Percentiles rank a stretch among this genome's conserved stretches.
phyloP scores from a whole-genome alignment of 2,888 invertebrate species.

The Gortyna flavago region DNA sequence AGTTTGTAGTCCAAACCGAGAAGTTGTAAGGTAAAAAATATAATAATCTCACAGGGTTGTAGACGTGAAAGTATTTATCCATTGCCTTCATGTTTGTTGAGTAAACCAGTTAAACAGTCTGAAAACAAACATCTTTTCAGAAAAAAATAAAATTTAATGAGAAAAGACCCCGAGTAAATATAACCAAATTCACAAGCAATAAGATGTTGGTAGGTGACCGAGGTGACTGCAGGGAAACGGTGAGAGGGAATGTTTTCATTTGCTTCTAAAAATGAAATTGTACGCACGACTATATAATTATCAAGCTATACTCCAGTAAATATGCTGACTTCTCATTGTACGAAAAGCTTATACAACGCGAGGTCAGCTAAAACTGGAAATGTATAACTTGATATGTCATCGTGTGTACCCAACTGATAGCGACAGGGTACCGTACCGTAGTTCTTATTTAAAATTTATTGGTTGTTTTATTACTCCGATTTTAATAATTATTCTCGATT shows the following conservation, averaged over 20 bases:
- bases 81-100: conserved; percentile 61
- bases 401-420: not conserved
- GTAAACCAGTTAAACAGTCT: conserved; percentile 69
- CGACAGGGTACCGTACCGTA: not conserved
- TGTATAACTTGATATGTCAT: not conserved
- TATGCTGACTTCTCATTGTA: not conserved
- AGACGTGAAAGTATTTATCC: conserved; percentile 68
- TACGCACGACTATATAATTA: not conserved
- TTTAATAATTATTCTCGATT: not conserved
- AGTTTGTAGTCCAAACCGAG: not conserved
- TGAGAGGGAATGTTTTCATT: not conserved
- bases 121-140: conserved; percentile 63
- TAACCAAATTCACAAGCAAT: not conserved
- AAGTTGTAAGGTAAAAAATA: conserved; percentile 24
- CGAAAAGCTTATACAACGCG: not conserved
- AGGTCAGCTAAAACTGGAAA: not conserved
- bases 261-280: not conserved
- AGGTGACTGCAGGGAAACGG: not conserved
- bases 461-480: not conserved
- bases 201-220: not conserved
- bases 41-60: conserved; percentile 71
- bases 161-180: not conserved
- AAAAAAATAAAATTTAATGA: conserved; percentile 10
- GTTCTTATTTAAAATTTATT: not conserved
- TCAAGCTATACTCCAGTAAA: not conserved